Evolutionary conservation across 2,797 vertebrate species (phyloP).

Genomic region (Lagorchestes hirsutus): DNA sequence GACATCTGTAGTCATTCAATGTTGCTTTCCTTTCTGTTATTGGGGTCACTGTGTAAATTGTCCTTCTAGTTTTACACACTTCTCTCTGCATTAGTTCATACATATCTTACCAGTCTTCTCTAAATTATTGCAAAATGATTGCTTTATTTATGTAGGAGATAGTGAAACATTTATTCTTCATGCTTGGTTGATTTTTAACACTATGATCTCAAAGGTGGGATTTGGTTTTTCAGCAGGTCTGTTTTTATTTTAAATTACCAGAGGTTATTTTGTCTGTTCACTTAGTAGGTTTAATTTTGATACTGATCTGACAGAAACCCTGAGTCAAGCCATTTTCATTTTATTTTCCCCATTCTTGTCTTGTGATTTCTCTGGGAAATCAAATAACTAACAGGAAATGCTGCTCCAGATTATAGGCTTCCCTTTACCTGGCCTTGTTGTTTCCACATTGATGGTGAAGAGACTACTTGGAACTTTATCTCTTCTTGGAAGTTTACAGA

Average conservation of each 20-base stretch:
- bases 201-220: neutral
- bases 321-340: constrained; percentile 60
- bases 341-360: constrained; percentile 62
- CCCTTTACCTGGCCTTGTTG: constrained; percentile 64
- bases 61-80: neutral
- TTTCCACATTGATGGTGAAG: constrained; percentile 50
- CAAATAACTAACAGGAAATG: constrained; percentile 56
- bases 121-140: neutral
- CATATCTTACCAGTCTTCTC: neutral
- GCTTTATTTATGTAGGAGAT: neutral
- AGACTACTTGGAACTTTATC: constrained; percentile 37
- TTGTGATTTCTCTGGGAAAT: constrained; percentile 69
- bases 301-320: constrained; percentile 52
- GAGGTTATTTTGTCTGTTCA: constrained; percentile 54
- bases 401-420: constrained; percentile 55
- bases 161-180: constrained; percentile 32
- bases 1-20: neutral
- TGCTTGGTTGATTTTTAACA: constrained; percentile 1
- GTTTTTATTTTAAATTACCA: neutral
- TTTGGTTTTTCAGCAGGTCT: neutral
- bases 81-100: neutral
- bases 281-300: constrained; percentile 31
- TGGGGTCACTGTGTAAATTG: neutral
- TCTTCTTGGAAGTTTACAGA: constrained; percentile 58
- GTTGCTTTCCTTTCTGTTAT: neutral